Base-by-base conservation (phyloP, 2,888 invertebrate species). In the Drepana falcataria region DNA sequence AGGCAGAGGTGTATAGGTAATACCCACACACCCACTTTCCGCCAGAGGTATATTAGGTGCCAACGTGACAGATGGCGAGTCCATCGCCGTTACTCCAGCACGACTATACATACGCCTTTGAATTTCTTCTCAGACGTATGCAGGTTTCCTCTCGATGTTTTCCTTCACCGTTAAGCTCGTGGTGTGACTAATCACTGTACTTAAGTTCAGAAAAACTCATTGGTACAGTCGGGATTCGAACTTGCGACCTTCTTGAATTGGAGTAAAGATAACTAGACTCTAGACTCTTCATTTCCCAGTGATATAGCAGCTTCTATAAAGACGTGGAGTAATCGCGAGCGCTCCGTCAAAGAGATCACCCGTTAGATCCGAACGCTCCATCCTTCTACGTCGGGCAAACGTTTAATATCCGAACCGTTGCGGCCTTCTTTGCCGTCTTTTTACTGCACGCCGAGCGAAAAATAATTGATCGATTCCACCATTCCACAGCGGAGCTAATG, bases 381-480 rank as follows among this genome's bases (percentile, higher is more conserved):
- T 79, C 77, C 73, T 75, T 76, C 71, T 67, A 69, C 73, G 73
- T 73, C 73, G 68, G 59, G 62, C 76, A 72, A 75, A 71, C 83
- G 85, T 85, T 87, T 85, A 85, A 89, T 87, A 88, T 87, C 87
- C 86, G 84, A 81, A 77, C 75, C 69, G 74, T 66, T 72, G 74
- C 73, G 70, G 73, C 71, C 73, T 74, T 83, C 85, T 82, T 83
- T 80, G 57, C 65, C 72, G 77, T 85, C 87, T 86, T 88, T 86
- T 86, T 85, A 81, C 79, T 66, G 73, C 73, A 73, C 74, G 71
- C 71, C 74, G 73, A 81, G 77, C 77, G 83, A 83, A 87, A 87
- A 87, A 87, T 88, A 88, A 89, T 85, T 87, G 87, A 90, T 90
- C 83, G 86, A 87, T 88, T 80, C 73, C 73, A 77, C 77, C 69